Base-by-base conservation (phyloP, 2,113 vertebrate genomes). In the Meleagris gallopavo region DNA sequence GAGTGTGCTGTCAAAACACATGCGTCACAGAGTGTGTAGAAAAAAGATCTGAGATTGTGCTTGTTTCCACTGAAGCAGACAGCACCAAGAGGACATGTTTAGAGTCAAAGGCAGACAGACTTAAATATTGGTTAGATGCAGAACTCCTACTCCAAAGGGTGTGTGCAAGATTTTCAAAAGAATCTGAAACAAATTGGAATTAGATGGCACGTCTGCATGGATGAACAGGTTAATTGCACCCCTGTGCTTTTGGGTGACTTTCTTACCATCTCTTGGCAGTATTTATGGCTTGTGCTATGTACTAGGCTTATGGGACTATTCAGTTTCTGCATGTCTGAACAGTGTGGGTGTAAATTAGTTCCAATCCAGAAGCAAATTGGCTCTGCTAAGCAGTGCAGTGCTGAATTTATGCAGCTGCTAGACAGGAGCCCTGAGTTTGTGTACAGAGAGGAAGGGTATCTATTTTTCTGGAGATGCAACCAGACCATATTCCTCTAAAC, bases 271-370 rank as follows among this genome's bases (percentile, higher is more conserved):
- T 64, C 82, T 85, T 94, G 71, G 78, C 71, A 95, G 64, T 12
- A 34, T 24, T 79, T 64, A 43, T 75, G 4, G 70, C 0, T 1
- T 84, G 77, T 92, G 65, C 38, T 81, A 10, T 58, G 36, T 55
- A 50, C 71, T 62, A 89, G 62, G 13, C 82, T 93, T 85, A 88
- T 74, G 64, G 75, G 19, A 45, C 82, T 80, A 50, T 80, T 88
- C 67, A 32, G 2, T 73, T 94, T 66, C 90, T 91, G 69, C 83
- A 81, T 0, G 2, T 46, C 75, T 95, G 85, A 88, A 29, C 32
- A 10, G 29, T 45, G 83, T 88, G 83, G 88, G 60, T 91, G 83
- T 81, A 90, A 88, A 93, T 93, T 74, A 90, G 12, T 72, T 81
- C 41, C 76, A 80, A 88, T 86, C 72, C 88, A 88, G 79, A 79